Base-by-base conservation (phyloP, 2,113 vertebrate genomes). In the Tretioscincus oriximinensis region DNA sequence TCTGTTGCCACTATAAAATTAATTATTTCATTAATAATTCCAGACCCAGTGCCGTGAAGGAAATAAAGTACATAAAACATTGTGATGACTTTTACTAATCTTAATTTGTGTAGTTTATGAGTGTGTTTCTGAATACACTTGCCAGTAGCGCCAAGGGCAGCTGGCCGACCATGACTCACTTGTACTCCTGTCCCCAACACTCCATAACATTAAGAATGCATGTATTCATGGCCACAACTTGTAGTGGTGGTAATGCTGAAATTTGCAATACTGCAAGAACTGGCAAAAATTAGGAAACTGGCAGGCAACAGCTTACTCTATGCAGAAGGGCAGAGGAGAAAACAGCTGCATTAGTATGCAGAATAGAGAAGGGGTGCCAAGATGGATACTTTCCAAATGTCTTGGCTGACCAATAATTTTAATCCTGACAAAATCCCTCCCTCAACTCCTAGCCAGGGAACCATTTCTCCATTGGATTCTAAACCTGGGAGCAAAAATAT, bases 1-100 rank as follows among this genome's bases (percentile, higher is more conserved):
- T 60, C 26, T 67, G 29, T 31, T 74, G 71, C 60, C 6, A 54
- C 71, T 22, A 61, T 28, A 71, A 21, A 20, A 76, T 16, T 54
- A 61, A 74, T 81, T 64, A 74, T 82, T 80, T 80, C 78, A 83
- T 76, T 81, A 74, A 81, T 73, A 73, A 81, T 45, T 82, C 71
- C 80, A 80, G 80, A 71, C 65, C 63, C 83, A 31, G 41, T 81
- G 26, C 5, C 51, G 78, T 0, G 0, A 0, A 1, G 51, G 31
- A 77, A 6, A 77, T 14, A 68, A 84, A 28, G 16, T 83, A 60
- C 29, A 8, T 51, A 29, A 35, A 73, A 61, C 61, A 82, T 28
- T 35, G 49, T 26, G 11, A 28, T 22, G 63, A 29, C 22, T 60
- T 54, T 83, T 87, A 67, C 14, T n/a, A 77, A 26, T 63, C 24